Base-by-base conservation (phyloP, 2,113 vertebrate species). In the Nanorana parkeri region DNA sequence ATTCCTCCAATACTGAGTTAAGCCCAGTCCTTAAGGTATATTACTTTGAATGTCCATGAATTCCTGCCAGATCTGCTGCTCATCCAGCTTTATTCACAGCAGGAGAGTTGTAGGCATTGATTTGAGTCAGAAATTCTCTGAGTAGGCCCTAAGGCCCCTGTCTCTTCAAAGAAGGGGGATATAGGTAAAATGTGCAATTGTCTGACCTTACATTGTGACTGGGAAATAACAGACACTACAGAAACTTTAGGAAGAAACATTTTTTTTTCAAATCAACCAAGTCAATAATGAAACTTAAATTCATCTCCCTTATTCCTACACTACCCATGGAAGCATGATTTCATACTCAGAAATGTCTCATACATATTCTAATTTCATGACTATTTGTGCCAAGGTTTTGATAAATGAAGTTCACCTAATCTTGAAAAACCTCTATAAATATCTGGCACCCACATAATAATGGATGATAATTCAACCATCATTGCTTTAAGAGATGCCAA, bases 21-120 rank as follows among this genome's bases (percentile, higher is more conserved):
- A 69, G 55, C 54, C 67, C 66, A 58, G 78, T 60, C 78, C 65
- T 80, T 79, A 65, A 79, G 77, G 64, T 79, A 68, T 79, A 79
- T 58, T 60, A 80, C 78, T 68, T 69, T 69, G 32, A 80, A 80
- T 61, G 78, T 28, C 78, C 54, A 68, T 68, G 55, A 69, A 55
- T 69, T 68, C 36, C 63, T 69, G 29, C 54, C 65, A 58, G n/a
- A 15, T 60, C 32, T 58, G 29, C 28, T 36, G 17, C 52, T 68
- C 65, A 79, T 58, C n/a, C 21, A 26, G 17, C 55, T 56, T 80
- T 47, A 13, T 24, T 69, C 78, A 58, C 78, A 69, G 66, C 66
- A 56, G 65, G 54, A 69, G 29, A 80, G 21, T 69, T 69, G 28
- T 80, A 55, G 78, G 66, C 67, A 80, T 58, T 55, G 52, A 68